Conservation (phyloP, 2,113 vertebrate genomes). For the Coreoperca whiteheadi region DNA sequence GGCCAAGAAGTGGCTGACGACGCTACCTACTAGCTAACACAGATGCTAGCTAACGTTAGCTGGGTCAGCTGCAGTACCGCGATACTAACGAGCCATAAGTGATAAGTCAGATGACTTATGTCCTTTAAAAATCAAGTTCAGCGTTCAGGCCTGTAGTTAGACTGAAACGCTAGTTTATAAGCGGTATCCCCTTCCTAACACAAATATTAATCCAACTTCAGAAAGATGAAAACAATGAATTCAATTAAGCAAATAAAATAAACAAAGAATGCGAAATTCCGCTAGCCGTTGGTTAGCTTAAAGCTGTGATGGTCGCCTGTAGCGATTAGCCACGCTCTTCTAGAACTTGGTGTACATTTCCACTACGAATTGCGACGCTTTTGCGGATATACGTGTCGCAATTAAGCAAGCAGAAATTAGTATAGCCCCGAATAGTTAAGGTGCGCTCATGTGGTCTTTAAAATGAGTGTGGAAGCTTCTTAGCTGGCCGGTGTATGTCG, state of each 20-base stretch:
- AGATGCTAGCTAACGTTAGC: slow-evolving; percentile 55
- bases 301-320: slow-evolving; percentile 12
- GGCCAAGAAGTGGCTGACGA: slow-evolving; percentile 15
- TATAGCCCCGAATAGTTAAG: neutral
- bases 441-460: slow-evolving; percentile 19
- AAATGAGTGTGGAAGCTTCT: slow-evolving; percentile 24
- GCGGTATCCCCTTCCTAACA: neutral
- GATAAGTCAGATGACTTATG: slow-evolving; percentile 70
- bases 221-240: neutral
- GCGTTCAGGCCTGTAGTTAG: neutral
- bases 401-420: neutral
- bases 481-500: slow-evolving; percentile 73
- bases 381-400: neutral
- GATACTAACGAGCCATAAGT: slow-evolving; percentile 75
- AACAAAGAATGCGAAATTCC: slow-evolving; percentile 38
- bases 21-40: slow-evolving; percentile 42
- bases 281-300: slow-evolving; percentile 58
- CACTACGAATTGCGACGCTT: neutral
- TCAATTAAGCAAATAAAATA: slow-evolving; percentile 28
- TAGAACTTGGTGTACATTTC: neutral
- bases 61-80: slow-evolving; percentile 62
- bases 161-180: neutral
- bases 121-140: slow-evolving; percentile 52
- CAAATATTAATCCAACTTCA: neutral
- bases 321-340: slow-evolving; percentile 33